phyloP scores from a whole-genome alignment of 2,113 vertebrate genomes.

The Zosterops japonicus region DNA sequence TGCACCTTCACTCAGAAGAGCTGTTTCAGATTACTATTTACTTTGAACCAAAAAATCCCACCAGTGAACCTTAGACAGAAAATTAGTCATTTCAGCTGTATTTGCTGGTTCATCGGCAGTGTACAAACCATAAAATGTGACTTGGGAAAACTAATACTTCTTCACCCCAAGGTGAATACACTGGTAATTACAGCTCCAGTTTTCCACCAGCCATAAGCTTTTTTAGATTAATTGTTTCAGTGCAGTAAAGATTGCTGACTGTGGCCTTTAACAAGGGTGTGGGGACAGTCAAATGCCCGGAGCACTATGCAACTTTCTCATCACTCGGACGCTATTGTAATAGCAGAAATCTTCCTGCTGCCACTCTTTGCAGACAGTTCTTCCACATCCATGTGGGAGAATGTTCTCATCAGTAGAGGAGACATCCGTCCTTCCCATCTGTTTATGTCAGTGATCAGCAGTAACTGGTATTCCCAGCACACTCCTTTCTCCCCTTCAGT shows the following conservation, averaged over 20 bases:
- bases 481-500: background rate
- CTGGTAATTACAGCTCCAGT: background rate
- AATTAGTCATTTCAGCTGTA: background rate
- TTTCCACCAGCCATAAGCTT: background rate
- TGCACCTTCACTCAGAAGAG: background rate
- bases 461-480: background rate
- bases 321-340: background rate
- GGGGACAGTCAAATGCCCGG: background rate
- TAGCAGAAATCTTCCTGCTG: conserved; percentile 3
- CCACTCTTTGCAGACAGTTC: background rate
- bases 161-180: background rate
- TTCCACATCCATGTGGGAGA: background rate
- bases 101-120: background rate
- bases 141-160: background rate
- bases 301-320: background rate
- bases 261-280: conserved; percentile 20
- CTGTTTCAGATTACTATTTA: background rate
- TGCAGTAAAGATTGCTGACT: background rate
- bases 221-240: background rate
- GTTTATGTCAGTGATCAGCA: background rate
- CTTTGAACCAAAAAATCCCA: background rate
- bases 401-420: background rate
- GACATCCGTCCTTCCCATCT: background rate
- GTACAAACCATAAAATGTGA: background rate
- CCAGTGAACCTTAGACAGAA: background rate